Base-by-base conservation (phyloP, 2,113 vertebrate genomes). In the Bos indicus region DNA sequence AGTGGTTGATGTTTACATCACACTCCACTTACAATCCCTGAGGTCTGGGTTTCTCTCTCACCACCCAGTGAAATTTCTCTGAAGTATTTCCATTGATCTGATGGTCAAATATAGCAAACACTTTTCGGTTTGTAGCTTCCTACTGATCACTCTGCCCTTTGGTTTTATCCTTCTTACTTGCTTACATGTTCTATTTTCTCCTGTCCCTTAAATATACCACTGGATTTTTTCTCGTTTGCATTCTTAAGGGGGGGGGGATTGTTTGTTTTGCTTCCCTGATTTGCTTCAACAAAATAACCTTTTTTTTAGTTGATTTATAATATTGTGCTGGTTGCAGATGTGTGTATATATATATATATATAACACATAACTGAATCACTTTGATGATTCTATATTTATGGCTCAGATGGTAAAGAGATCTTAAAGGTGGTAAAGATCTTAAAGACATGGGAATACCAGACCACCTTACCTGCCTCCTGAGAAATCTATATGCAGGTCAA, bases 11-110 rank as follows among this genome's bases (percentile, higher is more conserved):
- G 13, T 21, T 21, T 21, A 16, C 14, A 7, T 28, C 56, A 14
- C 25, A 30, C 14, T 6, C 48, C 23, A 7, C 15, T 52, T 26
- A 1, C 7, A 33, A 56, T 10, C 26, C 60, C 36, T 0, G 2
- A 77, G 51, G 26, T 43, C 48, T 33, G 28, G n/a, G 2, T 33
- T 3, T 74, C 25, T 62, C 71, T 54, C 7, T 59, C 26, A n/a
- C n/a, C 25, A 59, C 57, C 33, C 17, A 11, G 16, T 28, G 21
- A 78, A 25, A 11, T 28, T 60, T 26, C 19, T 33, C 10, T 30
- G 4, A 33, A 25, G 17, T 62, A 7, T 62, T 40, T 92, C 48
- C 51, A 2, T 7, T n/a, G 4, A 11, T 62, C 60, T 5, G 4
- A 26, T 14, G 30, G 60, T 33, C n/a, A 78, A 25, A 8, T 87